phyloP scores from a whole-genome alignment of 1,140 invertebrate genomes.

The Drosophila pseudoobscura region DNA sequence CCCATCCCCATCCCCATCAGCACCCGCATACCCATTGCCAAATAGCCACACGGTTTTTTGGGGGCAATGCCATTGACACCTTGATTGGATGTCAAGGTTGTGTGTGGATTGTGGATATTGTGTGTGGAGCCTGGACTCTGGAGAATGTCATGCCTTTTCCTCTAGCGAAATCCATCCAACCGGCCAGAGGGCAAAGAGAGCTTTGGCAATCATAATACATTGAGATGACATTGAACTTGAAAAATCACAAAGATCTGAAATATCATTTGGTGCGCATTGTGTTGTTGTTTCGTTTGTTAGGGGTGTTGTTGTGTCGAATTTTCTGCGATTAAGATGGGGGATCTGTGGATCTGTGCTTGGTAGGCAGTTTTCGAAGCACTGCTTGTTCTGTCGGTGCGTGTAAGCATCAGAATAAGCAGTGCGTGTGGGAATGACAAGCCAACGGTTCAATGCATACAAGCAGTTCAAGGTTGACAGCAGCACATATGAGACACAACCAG shows the following conservation, averaged over 20 bases:
- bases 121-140: no score
- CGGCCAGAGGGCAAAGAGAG: constrained; percentile 15
- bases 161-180: constrained; percentile 41
- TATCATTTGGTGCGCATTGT: constrained; percentile 30
- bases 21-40: not conserved
- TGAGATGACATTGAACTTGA: constrained; percentile 76
- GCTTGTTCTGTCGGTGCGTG: no score
- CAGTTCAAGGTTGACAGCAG: no score
- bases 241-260: constrained; percentile 21
- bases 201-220: constrained; percentile 48
- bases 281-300: constrained; percentile 17
- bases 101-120: constrained; percentile 23
- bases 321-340: no score
- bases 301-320: constrained; percentile 2
- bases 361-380: no score
- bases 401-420: no score
- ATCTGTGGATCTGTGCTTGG: no score
- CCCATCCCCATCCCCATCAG: not conserved
- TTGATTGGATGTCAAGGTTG: constrained; percentile 80
- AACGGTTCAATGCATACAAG: no score
- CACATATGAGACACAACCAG: no score
- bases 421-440: no score
- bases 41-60: constrained; percentile 16
- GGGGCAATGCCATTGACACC: constrained; percentile 68
- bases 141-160: constrained; percentile 18